Conservation (phyloP, 2,113 vertebrate species). For the Poeciliopsis prolifica region DNA sequence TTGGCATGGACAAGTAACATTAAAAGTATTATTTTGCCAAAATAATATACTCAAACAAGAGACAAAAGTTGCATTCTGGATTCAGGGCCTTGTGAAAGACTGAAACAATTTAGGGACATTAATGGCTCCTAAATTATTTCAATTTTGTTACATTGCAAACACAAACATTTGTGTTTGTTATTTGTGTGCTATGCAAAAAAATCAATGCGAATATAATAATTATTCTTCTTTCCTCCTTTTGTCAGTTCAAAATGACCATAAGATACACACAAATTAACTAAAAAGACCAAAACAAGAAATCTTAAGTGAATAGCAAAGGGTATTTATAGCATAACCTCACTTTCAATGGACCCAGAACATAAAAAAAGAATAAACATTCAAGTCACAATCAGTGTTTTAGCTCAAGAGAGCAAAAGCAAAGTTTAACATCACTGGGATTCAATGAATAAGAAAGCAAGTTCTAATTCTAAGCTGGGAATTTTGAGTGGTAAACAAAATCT, state of each 20-base stretch:
- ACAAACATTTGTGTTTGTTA: neutral
- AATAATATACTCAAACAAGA: neutral
- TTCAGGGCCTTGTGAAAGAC: neutral
- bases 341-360: neutral
- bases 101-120: neutral
- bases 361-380: neutral
- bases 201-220: neutral
- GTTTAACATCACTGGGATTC: neutral
- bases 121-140: neutral
- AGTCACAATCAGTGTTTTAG: neutral
- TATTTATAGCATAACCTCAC: neutral
- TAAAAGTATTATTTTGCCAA: neutral
- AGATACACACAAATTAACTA: no score
- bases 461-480: neutral
- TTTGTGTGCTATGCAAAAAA: neutral
- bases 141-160: neutral
- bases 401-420: neutral
- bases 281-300: no score
- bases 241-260: no score
- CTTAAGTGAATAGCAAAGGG: no score
- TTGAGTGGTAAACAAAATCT: slow-evolving; percentile 5
- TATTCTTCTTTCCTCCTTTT: no score
- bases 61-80: neutral
- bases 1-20: neutral
- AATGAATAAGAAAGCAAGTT: slow-evolving; percentile 4